A percentile compares a stretch with the other conserved stretches of the same genome.
Conservation (phyloP, 2,797 vertebrate species). For the Sebastes steindachneri region DNA sequence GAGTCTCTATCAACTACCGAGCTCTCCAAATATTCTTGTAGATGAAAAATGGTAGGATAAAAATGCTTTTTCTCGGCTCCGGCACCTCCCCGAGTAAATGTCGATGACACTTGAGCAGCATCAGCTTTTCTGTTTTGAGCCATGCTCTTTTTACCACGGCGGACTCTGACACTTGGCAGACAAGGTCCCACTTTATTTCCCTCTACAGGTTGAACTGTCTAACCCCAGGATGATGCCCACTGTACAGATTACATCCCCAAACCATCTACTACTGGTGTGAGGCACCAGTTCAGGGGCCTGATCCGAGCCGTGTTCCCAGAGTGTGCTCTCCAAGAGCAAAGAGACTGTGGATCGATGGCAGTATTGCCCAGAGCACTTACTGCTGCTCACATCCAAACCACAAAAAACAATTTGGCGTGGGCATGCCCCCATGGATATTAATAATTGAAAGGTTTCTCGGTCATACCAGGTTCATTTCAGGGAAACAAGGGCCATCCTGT, state of each 20-base stretch:
- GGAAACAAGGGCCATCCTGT: slow-evolving; percentile 48
- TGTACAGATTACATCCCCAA: slow-evolving; percentile 64
- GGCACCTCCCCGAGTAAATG: background rate
- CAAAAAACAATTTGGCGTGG: slow-evolving; percentile 65
- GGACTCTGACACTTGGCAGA: slow-evolving; percentile 31
- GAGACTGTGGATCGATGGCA: slow-evolving; percentile 63
- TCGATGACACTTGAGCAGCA: slow-evolving; percentile 15
- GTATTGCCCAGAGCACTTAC: slow-evolving; percentile 48
- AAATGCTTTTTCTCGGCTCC: slow-evolving; percentile 28
- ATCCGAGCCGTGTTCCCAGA: slow-evolving; percentile 29
- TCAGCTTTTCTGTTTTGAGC: slow-evolving; percentile 28
- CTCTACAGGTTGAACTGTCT: slow-evolving; percentile 42
- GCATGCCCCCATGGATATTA: slow-evolving; percentile 69
- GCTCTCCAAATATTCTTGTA: slow-evolving; percentile 22
- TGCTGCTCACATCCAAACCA: slow-evolving; percentile 58
- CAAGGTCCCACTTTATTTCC: slow-evolving; percentile 36
- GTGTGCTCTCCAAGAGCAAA: slow-evolving; percentile 33
- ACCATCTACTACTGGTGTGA: slow-evolving; percentile 45
- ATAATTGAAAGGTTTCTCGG: slow-evolving; percentile 78
- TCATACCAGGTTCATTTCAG: slow-evolving; percentile 69
- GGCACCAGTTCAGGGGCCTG: slow-evolving; percentile 30
- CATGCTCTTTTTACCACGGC: slow-evolving; percentile 34
- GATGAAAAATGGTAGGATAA: slow-evolving; percentile 18
- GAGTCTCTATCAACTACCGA: slow-evolving; percentile 7
- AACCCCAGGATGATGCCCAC: slow-evolving; percentile 56